Evolutionary conservation across 2,797 vertebrate genomes (phyloP), one percentile per base, ranked within the genome.

Genomic region (Sus cebifrons): DNA sequence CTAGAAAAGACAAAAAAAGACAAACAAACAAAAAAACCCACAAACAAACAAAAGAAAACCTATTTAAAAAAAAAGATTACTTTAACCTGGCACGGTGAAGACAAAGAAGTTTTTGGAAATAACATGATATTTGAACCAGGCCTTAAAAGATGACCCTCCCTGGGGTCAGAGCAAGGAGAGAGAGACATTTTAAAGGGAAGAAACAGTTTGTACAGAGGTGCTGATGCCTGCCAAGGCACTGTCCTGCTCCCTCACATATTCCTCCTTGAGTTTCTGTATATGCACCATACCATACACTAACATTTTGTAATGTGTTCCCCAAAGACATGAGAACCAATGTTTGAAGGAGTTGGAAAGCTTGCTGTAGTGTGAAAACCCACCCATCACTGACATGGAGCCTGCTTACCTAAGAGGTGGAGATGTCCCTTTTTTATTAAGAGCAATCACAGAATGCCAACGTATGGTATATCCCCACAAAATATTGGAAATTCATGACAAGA

Each of bases 381-480:
- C 44, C 18, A 68, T 95, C 36, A 86, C 52, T 84, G 44, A 29
- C 81, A 79, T 84, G 52, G 5, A 62, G 13, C 20, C 74, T 77
- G 36, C 54, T 96, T 79, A 79, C 16, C 23, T 56, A 88, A 49
- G 40, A 92, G 64, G 52, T 70, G 0, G n/a, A 91, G 20, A 25
- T 86, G 4, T 88, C 10, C 18, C 21, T 95, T 92, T 67, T 52
- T 70, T 84, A 89, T 65, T 85, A 91, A 18, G 49, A 94, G 27
- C 13, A 84, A 73, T 91, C 29, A 70, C 68, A 96, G 36, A 84
- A 94, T 36, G 44, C 11, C 64, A 79, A 79, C 2, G 15, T 58
- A 56, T 97, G 32, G 8, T 75, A 56, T 54, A 91, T 71, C 40
- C 54, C 75, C 70, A 95, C 56, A 93, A 84, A 97, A 78, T 64